phyloP scores from a whole-genome alignment of 2,797 vertebrate genomes.

The Lagodon rhomboides region DNA sequence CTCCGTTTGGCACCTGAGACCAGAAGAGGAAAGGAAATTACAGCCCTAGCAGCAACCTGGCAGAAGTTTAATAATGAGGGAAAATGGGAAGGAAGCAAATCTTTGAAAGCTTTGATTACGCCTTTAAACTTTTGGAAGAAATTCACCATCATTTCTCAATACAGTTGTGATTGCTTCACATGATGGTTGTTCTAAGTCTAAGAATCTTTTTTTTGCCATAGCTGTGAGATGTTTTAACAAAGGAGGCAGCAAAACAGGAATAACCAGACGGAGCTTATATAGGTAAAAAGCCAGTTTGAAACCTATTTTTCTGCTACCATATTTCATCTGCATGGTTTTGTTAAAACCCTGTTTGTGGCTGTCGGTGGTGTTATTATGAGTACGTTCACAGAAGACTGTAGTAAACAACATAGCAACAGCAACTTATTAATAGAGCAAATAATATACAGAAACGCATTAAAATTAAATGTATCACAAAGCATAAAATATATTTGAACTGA shows the following conservation, averaged over 20 bases:
- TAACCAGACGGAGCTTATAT: not conserved
- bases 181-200: not conserved
- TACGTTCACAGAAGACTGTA: too few relatives aligned
- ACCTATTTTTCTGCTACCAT: not conserved
- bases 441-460: too few relatives aligned
- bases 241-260: not conserved
- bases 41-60: not conserved
- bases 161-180: not conserved
- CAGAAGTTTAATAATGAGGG: not conserved
- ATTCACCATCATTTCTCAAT: not conserved
- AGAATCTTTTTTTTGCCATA: not conserved
- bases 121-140: not conserved
- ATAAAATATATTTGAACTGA: too few relatives aligned
- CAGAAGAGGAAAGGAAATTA: slow-evolving; percentile 10
- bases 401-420: too few relatives aligned
- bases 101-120: slow-evolving; percentile 1
- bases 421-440: too few relatives aligned
- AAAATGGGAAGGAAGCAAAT: not conserved
- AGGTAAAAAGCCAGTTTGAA: not conserved
- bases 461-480: too few relatives aligned
- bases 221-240: slow-evolving; percentile 1
- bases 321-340: not conserved
- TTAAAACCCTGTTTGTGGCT: too few relatives aligned
- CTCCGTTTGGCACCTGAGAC: slow-evolving; percentile 85
- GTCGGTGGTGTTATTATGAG: too few relatives aligned